Evolutionary conservation across 2,113 vertebrate genomes (phyloP).

Genomic region (Psettodes erumei): DNA sequence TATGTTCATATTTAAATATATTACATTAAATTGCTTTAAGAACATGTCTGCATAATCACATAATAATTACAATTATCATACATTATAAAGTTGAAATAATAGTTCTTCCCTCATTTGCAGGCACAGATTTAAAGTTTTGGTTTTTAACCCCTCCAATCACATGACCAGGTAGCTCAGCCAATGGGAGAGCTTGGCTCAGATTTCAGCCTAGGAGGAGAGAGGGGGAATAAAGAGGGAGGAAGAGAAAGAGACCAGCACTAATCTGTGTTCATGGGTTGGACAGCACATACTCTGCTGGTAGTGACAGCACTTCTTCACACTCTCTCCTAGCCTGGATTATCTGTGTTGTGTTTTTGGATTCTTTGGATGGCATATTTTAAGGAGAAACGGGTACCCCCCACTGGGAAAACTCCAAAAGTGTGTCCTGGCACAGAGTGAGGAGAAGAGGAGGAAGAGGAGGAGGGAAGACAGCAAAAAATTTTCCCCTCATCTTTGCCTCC

Average conservation of each 20-base stretch:
- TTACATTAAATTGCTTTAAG: too few relatives aligned
- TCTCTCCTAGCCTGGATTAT: conserved; percentile 19
- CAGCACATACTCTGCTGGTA: conserved; percentile 43
- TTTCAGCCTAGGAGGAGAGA: conserved; percentile 80
- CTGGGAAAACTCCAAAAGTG: conserved; percentile 50
- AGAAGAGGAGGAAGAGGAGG: conserved; percentile 57
- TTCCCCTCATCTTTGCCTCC: conserved; percentile 66
- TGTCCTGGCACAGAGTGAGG: conserved; percentile 58
- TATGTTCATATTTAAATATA: too few relatives aligned
- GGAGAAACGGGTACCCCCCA: conserved; percentile 11
- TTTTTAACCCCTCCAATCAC: conserved; percentile 75
- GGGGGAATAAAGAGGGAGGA: conserved; percentile 56
- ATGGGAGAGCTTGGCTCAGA: conserved; percentile 78
- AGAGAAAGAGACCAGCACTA: conserved; percentile 61
- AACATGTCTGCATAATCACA: not conserved
- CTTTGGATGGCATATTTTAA: conserved; percentile 39
- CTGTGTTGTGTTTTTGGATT: conserved; percentile 19
- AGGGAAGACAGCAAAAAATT: conserved; percentile 50
- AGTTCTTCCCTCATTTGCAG: not conserved
- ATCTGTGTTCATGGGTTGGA: conserved; percentile 64
- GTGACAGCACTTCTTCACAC: conserved; percentile 27
- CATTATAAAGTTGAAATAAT: too few relatives aligned
- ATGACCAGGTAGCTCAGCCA: conserved; percentile 75
- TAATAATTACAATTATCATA: too few relatives aligned
- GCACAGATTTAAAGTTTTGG: conserved; percentile 72